phyloP scores from a whole-genome alignment of 2,113 vertebrate genomes.

The Myanophis thanlyinensis region DNA sequence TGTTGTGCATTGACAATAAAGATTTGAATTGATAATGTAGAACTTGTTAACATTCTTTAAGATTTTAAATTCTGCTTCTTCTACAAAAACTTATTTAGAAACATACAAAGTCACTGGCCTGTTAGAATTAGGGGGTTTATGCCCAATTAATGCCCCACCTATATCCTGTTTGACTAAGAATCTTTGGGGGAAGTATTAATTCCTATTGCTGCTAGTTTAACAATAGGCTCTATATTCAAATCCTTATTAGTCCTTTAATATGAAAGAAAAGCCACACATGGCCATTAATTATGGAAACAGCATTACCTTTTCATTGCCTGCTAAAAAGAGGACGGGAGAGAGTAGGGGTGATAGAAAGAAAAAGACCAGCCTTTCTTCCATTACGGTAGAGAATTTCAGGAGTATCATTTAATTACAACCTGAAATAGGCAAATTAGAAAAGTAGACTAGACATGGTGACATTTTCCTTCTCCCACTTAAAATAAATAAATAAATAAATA shows the following conservation, averaged over 20 bases:
- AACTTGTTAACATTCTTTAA: slow-evolving; percentile 28
- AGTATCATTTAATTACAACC: slow-evolving; percentile 8
- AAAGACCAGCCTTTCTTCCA: neutral
- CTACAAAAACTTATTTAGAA: slow-evolving; percentile 51
- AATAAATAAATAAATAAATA: neutral
- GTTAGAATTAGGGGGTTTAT: slow-evolving; percentile 20
- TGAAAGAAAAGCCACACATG: slow-evolving; percentile 16
- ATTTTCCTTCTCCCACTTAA: neutral
- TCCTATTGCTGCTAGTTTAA: slow-evolving; percentile 28
- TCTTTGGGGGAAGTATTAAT: slow-evolving; percentile 9
- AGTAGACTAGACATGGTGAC: neutral
- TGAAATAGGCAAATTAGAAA: slow-evolving; percentile 8
- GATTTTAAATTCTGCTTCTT: slow-evolving; percentile 64
- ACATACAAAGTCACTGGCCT: slow-evolving; percentile 36
- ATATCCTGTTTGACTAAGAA: neutral
- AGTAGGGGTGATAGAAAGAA: neutral
- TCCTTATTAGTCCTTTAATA: neutral
- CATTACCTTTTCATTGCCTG: neutral
- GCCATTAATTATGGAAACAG: slow-evolving; percentile 29
- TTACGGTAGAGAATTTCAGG: neutral
- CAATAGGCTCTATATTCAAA: slow-evolving; percentile 41
- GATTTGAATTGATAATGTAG: too few species aligned
- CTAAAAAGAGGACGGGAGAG: neutral
- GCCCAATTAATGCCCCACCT: slow-evolving; percentile 32
- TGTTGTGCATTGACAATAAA: too few species aligned